Conservation (phyloP, 64 coral and sea anemone species). For the Stichodactyla mertensii region DNA sequence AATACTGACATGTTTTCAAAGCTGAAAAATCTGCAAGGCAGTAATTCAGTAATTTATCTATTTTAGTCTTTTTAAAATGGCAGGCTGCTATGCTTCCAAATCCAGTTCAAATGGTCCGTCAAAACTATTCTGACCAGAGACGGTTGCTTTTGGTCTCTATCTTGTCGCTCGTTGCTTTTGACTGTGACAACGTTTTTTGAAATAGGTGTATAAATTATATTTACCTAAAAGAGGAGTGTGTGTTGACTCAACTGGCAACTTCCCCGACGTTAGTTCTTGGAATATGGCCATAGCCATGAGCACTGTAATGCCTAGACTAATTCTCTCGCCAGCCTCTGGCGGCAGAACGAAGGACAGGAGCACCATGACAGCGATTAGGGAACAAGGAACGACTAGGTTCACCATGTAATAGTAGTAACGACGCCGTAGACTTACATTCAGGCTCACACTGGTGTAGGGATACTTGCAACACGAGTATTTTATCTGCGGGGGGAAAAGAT, state of each 20-base stretch:
- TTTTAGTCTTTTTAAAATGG: too few species aligned
- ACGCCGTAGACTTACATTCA: constrained; percentile 49
- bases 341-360: constrained; percentile 77
- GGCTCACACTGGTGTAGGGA: constrained; percentile 50
- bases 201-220: background rate
- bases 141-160: too few species aligned
- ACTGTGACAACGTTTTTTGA: too few species aligned
- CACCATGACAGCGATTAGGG: constrained; percentile 78
- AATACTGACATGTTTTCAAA: too few species aligned
- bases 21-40: background rate
- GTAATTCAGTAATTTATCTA: background rate
- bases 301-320: constrained; percentile 82
- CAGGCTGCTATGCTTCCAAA: too few species aligned
- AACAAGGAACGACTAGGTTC: constrained; percentile 80
- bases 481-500: constrained; percentile 12
- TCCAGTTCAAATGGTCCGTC: too few species aligned
- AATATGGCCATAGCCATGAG: constrained; percentile 95
- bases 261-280: constrained; percentile 82
- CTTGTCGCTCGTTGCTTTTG: too few species aligned
- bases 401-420: constrained; percentile 87
- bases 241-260: constrained; percentile 70
- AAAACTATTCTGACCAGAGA: too few species aligned
- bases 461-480: constrained; percentile 65
- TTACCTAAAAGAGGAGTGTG: constrained; percentile 71
- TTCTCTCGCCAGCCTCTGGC: constrained; percentile 76